Percentiles rank a stretch among this genome's conserved stretches.
Evolutionary conservation across 2,113 vertebrate species (phyloP).

Genomic region (Cynopterus brachyotis): DNA sequence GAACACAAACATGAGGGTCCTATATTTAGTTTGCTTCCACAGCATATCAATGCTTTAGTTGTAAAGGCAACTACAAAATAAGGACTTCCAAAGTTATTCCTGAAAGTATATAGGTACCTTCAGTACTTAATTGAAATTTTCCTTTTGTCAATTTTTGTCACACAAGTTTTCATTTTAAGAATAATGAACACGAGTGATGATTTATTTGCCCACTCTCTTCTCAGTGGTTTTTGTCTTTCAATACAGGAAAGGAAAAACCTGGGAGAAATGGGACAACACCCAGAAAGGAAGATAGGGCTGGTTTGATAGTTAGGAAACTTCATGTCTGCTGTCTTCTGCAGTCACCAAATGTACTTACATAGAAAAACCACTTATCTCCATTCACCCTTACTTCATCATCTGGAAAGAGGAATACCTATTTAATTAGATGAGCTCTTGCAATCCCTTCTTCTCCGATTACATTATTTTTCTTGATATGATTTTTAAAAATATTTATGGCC

Average conservation of each 20-base stretch:
- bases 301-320: background rate
- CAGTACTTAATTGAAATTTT: constrained; percentile 54
- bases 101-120: constrained; percentile 11
- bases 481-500: background rate
- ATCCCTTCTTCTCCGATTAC: background rate
- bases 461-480: background rate
- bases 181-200: background rate
- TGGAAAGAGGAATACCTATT: background rate
- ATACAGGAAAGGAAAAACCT: background rate
- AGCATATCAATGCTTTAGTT: background rate
- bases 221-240: background rate
- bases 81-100: constrained; percentile 28
- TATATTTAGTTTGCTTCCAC: background rate
- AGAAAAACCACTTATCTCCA: background rate
- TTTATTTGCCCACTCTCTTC: constrained; percentile 32
- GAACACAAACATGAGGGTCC: background rate
- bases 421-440: background rate
- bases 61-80: background rate
- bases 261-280: background rate
- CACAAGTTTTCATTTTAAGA: constrained; percentile 37
- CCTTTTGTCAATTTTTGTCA: constrained; percentile 11
- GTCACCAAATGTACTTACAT: background rate
- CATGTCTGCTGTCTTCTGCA: background rate
- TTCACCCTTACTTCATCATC: background rate
- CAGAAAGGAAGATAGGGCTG: background rate